Evolutionary conservation across 2,888 invertebrate species (phyloP).

Genomic region (Xanthia icteritia): DNA sequence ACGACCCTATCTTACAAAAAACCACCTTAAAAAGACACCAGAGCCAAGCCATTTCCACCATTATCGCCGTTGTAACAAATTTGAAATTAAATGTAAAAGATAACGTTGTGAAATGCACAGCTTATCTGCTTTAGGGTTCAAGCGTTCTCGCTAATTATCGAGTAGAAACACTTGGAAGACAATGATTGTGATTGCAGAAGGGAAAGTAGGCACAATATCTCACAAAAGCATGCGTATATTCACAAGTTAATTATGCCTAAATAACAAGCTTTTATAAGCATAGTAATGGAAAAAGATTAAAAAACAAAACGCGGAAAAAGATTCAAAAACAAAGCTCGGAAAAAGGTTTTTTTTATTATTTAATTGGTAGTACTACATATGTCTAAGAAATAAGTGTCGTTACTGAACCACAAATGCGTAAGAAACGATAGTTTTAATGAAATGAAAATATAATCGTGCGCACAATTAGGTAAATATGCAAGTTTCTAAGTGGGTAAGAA

Average conservation of each 20-base stretch:
- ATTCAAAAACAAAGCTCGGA: too few species aligned
- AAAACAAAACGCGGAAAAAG: not conserved
- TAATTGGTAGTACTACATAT: too few species aligned
- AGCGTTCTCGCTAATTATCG: slow-evolving; percentile 81
- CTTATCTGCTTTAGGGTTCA: slow-evolving; percentile 78
- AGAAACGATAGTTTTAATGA: slow-evolving; percentile 22
- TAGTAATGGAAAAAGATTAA: not conserved
- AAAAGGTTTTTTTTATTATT: too few species aligned
- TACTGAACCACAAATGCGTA: slow-evolving; percentile 2
- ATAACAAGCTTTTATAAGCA: not conserved
- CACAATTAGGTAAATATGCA: slow-evolving; percentile 17
- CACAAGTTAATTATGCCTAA: not conserved
- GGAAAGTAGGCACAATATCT: slow-evolving; percentile 24
- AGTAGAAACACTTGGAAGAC: slow-evolving; percentile 69
- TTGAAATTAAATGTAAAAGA: slow-evolving; percentile 65
- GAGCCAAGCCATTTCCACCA: slow-evolving; percentile 51
- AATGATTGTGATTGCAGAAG: slow-evolving; percentile 44
- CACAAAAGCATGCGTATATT: not conserved
- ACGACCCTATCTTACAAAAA: slow-evolving; percentile 60
- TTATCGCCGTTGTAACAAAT: slow-evolving; percentile 59
- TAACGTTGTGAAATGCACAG: slow-evolving; percentile 70
- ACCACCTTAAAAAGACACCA: slow-evolving; percentile 39
- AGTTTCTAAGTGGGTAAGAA: slow-evolving; percentile 50
- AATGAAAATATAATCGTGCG: slow-evolving; percentile 34
- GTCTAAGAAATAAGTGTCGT: too few species aligned